These are phyloP conservation scores for Coecobrya sp. DNA, from an alignment of 2,888 invertebrate genomes.

Conservation along the genomic window DNA sequence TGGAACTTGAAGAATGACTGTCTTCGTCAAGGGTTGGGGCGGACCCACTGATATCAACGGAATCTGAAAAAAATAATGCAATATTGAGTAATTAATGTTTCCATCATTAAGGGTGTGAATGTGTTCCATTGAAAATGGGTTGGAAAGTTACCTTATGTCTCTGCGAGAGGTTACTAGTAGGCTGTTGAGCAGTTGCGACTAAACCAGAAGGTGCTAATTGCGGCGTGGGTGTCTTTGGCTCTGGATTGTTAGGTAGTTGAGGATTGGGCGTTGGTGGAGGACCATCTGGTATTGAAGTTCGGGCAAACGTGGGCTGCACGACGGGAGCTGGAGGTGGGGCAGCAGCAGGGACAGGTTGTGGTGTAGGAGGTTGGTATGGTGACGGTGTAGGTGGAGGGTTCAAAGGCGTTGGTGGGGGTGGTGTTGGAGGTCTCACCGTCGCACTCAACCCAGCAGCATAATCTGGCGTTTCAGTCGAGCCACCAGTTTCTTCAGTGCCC, in stretches of 20 bases:
- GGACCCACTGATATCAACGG: conserved; percentile 74
- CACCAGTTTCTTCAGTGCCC: conserved; percentile 87
- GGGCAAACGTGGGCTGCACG: conserved; percentile 65
- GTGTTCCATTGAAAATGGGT: no score
- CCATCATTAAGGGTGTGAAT: no score
- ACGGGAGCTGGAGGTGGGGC: conserved; percentile 82
- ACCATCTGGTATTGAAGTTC: conserved; percentile 81
- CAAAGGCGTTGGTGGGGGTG: conserved; percentile 87
- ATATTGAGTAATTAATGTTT: no score
- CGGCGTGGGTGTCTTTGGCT: conserved; percentile 70
- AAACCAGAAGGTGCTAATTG: not conserved
- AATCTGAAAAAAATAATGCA: conserved; percentile 34
- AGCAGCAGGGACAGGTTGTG: conserved; percentile 86
- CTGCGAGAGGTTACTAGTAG: conserved; percentile 49
- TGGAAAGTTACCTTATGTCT: conserved; percentile 63
- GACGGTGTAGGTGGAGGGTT: conserved; percentile 87
- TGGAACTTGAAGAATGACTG: conserved; percentile 86
- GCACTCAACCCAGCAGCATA: conserved; percentile 94
- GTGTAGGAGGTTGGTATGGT: conserved; percentile 87
- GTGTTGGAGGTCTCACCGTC: conserved; percentile 87
- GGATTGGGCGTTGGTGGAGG: conserved; percentile 84
- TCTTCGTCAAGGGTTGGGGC: conserved; percentile 85
- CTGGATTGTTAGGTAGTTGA: conserved; percentile 74
- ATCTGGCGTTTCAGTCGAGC: conserved; percentile 91
- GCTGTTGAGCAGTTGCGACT: conserved; percentile 36